phyloP scores from a whole-genome alignment of 1,140 invertebrate genomes.

The Alviniconcha marisindica region DNA sequence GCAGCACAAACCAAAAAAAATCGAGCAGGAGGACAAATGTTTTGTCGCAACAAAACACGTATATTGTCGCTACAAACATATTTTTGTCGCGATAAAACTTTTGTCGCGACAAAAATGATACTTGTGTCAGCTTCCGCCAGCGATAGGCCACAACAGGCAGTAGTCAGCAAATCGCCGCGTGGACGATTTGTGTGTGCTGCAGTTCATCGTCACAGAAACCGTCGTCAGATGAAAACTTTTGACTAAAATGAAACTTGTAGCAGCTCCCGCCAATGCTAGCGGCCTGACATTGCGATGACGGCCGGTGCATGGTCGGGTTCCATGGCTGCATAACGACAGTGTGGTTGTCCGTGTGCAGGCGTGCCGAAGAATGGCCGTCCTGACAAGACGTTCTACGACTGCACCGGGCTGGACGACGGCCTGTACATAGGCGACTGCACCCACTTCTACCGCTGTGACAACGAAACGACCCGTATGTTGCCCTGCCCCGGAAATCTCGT shows the following conservation, averaged over 20 bases:
- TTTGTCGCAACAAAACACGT: no score
- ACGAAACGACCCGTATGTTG: slow-evolving; percentile 44
- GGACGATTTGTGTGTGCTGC: no score
- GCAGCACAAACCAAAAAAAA: no score
- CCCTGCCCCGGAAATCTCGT: slow-evolving; percentile 48
- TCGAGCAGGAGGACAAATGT: no score
- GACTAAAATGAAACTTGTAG: not conserved
- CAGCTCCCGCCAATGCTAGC: no score
- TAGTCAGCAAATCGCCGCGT: no score
- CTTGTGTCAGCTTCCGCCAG: no score
- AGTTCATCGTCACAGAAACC: no score
- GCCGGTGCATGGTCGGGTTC: not conserved
- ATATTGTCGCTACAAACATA: no score
- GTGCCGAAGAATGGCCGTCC: not conserved
- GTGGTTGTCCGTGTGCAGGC: not conserved
- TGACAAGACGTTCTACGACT: slow-evolving; percentile 37
- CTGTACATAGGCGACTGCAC: slow-evolving; percentile 51
- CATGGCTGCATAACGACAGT: not conserved
- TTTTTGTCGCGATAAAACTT: no score
- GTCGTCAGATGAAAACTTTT: not conserved
- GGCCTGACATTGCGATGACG: not conserved
- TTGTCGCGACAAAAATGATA: no score
- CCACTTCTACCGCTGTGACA: slow-evolving; percentile 50
- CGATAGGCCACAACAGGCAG: no score
- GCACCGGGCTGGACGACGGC: slow-evolving; percentile 41